Evolutionary conservation across 2,113 vertebrate genomes (phyloP).

Genomic region (Micronycteris hirsuta): DNA sequence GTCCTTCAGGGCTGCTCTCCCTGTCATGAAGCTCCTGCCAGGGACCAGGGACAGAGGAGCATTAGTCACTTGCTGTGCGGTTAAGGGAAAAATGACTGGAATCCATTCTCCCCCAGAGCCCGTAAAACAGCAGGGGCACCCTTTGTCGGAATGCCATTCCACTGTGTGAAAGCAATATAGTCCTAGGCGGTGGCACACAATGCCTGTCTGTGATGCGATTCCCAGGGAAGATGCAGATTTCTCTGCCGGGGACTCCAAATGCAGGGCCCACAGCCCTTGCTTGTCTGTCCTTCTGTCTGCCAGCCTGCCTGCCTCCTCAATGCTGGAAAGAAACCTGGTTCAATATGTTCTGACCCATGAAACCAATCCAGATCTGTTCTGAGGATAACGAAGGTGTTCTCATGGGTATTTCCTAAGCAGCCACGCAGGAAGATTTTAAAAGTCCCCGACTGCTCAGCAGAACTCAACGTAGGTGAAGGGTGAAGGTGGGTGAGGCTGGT

Average conservation of each 20-base stretch:
- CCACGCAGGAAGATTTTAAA: not conserved
- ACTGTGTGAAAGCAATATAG: conserved; percentile 71
- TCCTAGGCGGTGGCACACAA: conserved; percentile 70
- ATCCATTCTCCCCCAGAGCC: conserved; percentile 81
- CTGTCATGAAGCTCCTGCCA: conserved; percentile 73
- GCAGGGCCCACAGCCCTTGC: not conserved
- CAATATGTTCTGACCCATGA: not conserved
- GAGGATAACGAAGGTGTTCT: not conserved
- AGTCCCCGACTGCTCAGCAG: not conserved
- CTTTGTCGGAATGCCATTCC: conserved; percentile 75
- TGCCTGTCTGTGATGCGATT: conserved; percentile 70
- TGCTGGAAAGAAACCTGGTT: not conserved
- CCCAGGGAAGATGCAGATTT: conserved; percentile 61
- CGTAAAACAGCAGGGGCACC: conserved; percentile 75
- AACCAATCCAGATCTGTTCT: not conserved
- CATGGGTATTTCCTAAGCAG: not conserved
- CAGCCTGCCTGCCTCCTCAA: not conserved
- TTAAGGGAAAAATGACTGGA: conserved; percentile 85
- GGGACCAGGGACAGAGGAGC: conserved; percentile 52
- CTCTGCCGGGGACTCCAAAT: conserved; percentile 54
- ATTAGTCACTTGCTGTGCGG: conserved; percentile 84
- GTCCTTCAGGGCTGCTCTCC: conserved; percentile 67
- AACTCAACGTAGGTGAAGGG: not conserved
- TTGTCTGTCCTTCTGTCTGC: not conserved
- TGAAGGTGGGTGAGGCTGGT: not conserved